Evolutionary conservation across 2,113 vertebrate genomes (phyloP).

Genomic region (Struthio camelus): DNA sequence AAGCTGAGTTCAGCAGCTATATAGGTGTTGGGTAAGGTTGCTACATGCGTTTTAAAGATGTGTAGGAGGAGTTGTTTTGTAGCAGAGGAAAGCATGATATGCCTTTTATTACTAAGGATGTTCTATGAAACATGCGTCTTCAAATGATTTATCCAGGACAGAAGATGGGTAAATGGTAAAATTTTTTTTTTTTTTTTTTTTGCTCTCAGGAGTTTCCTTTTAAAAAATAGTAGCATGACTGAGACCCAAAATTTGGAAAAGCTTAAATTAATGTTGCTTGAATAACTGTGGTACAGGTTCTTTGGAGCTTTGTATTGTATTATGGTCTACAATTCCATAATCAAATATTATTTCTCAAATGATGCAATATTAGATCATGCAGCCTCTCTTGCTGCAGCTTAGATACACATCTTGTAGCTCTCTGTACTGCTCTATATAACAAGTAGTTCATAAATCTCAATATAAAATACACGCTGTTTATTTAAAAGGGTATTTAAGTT

Average conservation of each 20-base stretch:
- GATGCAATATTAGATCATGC: background rate
- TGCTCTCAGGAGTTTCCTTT: rapidly evolving
- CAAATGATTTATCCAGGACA: background rate
- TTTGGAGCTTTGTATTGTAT: background rate
- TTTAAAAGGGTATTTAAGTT: background rate
- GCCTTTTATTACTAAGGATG: background rate
- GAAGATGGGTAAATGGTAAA: background rate
- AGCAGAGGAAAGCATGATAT: background rate
- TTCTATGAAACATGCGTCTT: background rate
- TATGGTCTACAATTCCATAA: background rate
- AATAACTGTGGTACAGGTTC: background rate
- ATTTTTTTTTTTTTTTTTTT: background rate
- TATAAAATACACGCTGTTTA: background rate
- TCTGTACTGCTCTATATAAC: background rate
- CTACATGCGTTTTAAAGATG: background rate
- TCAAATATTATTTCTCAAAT: background rate
- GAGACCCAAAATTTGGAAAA: background rate
- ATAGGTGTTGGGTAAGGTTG: background rate
- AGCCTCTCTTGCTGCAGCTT: background rate
- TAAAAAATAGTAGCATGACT: rapidly evolving
- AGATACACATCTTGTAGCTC: background rate
- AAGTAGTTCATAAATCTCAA: background rate
- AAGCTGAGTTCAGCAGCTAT: background rate
- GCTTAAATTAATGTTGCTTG: background rate
- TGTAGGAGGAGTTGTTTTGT: background rate